These are phyloP conservation scores for Pandemis heparana DNA, from an alignment of 2,888 invertebrate species.

Conservation along the genomic window DNA sequence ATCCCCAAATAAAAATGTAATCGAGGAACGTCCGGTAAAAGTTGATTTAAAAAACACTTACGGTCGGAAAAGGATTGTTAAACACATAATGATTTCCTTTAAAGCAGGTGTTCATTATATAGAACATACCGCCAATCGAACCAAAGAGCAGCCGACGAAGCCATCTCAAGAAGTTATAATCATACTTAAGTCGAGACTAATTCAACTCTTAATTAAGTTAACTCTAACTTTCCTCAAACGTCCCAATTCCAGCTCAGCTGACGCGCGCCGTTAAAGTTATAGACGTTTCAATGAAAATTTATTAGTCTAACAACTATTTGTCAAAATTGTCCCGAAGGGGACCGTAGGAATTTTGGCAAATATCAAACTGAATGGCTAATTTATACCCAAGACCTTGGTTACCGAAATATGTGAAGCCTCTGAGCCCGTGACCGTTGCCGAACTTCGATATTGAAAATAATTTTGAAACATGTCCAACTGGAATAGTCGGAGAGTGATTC, in stretches of 20 bases:
- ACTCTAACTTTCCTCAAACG: constrained; percentile 74
- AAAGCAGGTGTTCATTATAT: constrained; percentile 25
- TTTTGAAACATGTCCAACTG: constrained; percentile 33
- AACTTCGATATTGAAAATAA: constrained; percentile 50
- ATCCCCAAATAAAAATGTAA: constrained; percentile 16
- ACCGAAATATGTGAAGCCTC: constrained; percentile 51
- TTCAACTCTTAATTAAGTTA: constrained; percentile 81
- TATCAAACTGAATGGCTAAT: constrained; percentile 74
- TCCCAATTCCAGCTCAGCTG: constrained; percentile 75
- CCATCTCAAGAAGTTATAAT: constrained; percentile 76
- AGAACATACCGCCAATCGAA: constrained; percentile 44
- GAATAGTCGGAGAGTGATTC: constrained; percentile 1
- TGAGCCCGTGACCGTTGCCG: constrained; percentile 47
- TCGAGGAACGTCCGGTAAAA: constrained; percentile 34
- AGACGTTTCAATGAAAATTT: constrained; percentile 81
- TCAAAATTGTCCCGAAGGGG: constrained; percentile 80
- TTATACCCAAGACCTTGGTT: constrained; percentile 65
- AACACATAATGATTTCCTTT: constrained; percentile 37
- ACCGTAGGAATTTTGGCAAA: constrained; percentile 71
- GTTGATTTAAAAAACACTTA: constrained; percentile 35
- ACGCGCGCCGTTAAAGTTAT: constrained; percentile 71
- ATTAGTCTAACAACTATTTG: constrained; percentile 82
- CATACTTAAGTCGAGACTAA: constrained; percentile 77
- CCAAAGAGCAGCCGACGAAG: constrained; percentile 61
- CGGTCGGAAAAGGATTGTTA: constrained; percentile 26